Conservation (phyloP, 2,797 vertebrate genomes). For the Uromys caudimaculatus region DNA sequence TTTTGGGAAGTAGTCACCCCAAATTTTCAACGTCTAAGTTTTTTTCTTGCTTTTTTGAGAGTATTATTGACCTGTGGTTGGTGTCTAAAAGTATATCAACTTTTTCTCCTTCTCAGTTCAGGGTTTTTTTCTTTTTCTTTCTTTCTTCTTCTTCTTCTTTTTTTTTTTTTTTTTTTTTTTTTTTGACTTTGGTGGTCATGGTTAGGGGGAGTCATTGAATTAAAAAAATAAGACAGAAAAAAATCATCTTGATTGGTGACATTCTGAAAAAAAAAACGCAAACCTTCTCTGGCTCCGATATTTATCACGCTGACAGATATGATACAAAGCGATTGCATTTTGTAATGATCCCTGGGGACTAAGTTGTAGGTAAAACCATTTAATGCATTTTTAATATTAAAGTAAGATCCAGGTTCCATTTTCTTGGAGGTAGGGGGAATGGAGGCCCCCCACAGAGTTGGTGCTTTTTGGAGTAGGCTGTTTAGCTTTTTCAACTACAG, state of each 20-base stretch:
- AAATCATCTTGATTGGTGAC: constrained; percentile 65
- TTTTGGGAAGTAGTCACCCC: constrained; percentile 28
- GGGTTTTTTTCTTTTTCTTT: too few species aligned
- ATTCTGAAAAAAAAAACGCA: constrained; percentile 80
- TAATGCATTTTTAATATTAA: constrained; percentile 75
- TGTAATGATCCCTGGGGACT: constrained; percentile 77
- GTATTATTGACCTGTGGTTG: constrained; percentile 45
- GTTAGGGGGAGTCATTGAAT: constrained; percentile 34
- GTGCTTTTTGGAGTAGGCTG: constrained; percentile 56
- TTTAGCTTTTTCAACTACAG: constrained; percentile 25
- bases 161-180: accelerated
- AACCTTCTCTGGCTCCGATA: constrained; percentile 66
- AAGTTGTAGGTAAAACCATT: constrained; percentile 83
- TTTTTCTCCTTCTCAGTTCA: constrained; percentile 51
- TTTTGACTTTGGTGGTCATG: constrained; percentile 7
- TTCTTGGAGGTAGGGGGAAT: constrained; percentile 66
- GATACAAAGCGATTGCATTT: constrained; percentile 73
- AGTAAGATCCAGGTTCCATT: constrained; percentile 70
- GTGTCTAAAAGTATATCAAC: constrained; percentile 34
- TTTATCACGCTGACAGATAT: constrained; percentile 65
- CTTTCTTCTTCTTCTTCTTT: too few species aligned
- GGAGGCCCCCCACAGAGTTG: constrained; percentile 1
- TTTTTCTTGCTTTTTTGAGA: constrained; percentile 78
- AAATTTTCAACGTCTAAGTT: constrained; percentile 71
- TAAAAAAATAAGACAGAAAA: constrained; percentile 60